Evolutionary conservation across 2,113 vertebrate species (phyloP).

Genomic region (Procavia capensis): DNA sequence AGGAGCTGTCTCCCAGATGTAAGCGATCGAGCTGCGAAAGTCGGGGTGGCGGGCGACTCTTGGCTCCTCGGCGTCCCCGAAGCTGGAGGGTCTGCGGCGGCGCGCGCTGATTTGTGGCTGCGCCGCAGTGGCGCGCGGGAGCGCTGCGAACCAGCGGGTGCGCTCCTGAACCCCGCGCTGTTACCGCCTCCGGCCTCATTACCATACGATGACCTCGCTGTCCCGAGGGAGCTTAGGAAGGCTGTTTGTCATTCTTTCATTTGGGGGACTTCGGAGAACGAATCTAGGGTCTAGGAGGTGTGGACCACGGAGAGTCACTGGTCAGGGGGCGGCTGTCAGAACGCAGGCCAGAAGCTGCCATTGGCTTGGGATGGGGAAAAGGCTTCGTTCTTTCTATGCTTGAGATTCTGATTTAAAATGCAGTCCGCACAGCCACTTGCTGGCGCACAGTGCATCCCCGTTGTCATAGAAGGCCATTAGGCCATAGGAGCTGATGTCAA

Average conservation of each 20-base stretch:
- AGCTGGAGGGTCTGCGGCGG: conserved; percentile 5
- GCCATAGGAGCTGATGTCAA: neutral
- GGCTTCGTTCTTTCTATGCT: neutral
- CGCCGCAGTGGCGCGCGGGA: conserved; percentile 55
- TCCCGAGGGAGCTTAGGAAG: neutral
- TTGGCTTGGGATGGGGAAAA: neutral
- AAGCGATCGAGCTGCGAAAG: neutral
- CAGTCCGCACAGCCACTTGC: neutral
- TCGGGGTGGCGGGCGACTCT: neutral
- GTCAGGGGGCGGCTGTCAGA: neutral
- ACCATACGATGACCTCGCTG: conserved; percentile 53
- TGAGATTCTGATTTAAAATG: conserved; percentile 16
- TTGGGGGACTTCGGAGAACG: neutral
- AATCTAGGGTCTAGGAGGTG: neutral
- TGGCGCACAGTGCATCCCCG: neutral
- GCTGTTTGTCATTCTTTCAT: neutral
- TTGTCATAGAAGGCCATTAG: conserved; percentile 18
- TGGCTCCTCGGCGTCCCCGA: neutral
- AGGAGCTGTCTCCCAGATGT: neutral
- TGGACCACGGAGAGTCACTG: neutral
- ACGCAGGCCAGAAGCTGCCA: neutral
- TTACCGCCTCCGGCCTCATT: neutral
- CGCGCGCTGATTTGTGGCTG: neutral
- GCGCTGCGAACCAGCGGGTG: neutral
- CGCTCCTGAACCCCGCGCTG: neutral